Evolutionary conservation across 1,140 invertebrate species (phyloP), one percentile per base, ranked within the genome.

Genomic region (Bombyx mandarina): DNA sequence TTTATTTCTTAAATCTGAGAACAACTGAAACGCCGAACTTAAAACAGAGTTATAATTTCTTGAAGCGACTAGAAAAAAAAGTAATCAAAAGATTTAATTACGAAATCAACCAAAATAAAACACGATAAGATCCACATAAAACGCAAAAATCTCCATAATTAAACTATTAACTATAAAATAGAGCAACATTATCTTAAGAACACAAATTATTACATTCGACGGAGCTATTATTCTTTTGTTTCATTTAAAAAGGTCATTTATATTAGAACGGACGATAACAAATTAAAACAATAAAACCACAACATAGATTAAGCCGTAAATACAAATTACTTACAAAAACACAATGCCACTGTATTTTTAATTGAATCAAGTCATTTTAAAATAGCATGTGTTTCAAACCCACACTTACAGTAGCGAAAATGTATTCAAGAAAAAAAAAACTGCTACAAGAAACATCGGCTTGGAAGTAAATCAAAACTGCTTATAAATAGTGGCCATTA

Each of bases 391-490:
- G 65, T 63, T 65, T 62, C 57, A 76, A 75, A 75, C 77, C 69
- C 76, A 81, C 77, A 79, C 74, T 62, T 71, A 80, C 82, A 63
- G 82, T 83, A 86, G 82, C 80, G 54, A 64, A 62, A 74, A 35
- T 35, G 26, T 35, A 35, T 71, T 73, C 74, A 10, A 53, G 43
- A 54, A 45, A 18, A 44, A 45, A 82, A 81, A 82, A 81, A 86
- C 82, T 81, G 76, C 72, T 65, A 62, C 63, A 65, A 64, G 71
- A 45, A 45, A 69, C 56, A 73, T 64, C 62, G 67, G 65, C 63
- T 62, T 62, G 61, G 68, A 75, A 70, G 73, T 79, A 81, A 81
- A 79, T 78, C 79, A 82, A 76, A 79, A 71, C 73, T 61, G 71
- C 74, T 80, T 82, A 80, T 67, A 78, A 77, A 78, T 72, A 74